These are phyloP conservation scores for Leucoma salicis DNA, from an alignment of 2,888 invertebrate species.

Conservation along the genomic window DNA sequence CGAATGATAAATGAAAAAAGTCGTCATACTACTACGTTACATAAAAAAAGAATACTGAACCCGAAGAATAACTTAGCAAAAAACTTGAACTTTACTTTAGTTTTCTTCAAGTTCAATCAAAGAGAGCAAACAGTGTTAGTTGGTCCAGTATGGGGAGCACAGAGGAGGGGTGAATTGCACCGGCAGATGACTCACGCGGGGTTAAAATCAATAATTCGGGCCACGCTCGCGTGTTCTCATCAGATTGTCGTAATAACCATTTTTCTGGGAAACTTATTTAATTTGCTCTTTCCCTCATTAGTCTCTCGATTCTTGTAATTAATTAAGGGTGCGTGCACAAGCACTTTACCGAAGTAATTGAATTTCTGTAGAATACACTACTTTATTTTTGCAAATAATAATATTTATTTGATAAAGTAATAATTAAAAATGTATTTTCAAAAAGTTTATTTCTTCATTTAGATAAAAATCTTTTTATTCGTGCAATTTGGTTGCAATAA, in stretches of 20 bases:
- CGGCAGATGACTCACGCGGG: slow-evolving; percentile 69
- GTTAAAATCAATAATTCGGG: slow-evolving; percentile 73
- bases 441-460: too few relatives aligned
- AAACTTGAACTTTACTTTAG: slow-evolving; percentile 49
- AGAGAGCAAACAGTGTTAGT: slow-evolving; percentile 63
- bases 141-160: slow-evolving; percentile 42
- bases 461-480: too few relatives aligned
- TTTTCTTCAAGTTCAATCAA: slow-evolving; percentile 71
- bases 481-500: too few relatives aligned
- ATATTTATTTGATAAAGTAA: too few relatives aligned
- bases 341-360: slow-evolving; percentile 17
- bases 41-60: slow-evolving; percentile 19
- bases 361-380: slow-evolving; percentile 7
- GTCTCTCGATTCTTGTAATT: slow-evolving; percentile 7
- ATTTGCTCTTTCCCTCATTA: slow-evolving; percentile 7
- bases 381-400: too few relatives aligned
- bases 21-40: too few relatives aligned
- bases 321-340: neutral
- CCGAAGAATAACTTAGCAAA: slow-evolving; percentile 53
- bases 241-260: slow-evolving; percentile 29
- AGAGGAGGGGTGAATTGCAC: slow-evolving; percentile 39
- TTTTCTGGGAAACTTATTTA: slow-evolving; percentile 25
- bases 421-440: too few relatives aligned
- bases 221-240: slow-evolving; percentile 23
- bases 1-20: slow-evolving; percentile 42